These are phyloP conservation scores for Empidonax traillii DNA, from an alignment of 2,113 vertebrate species.

Conservation along the genomic window DNA sequence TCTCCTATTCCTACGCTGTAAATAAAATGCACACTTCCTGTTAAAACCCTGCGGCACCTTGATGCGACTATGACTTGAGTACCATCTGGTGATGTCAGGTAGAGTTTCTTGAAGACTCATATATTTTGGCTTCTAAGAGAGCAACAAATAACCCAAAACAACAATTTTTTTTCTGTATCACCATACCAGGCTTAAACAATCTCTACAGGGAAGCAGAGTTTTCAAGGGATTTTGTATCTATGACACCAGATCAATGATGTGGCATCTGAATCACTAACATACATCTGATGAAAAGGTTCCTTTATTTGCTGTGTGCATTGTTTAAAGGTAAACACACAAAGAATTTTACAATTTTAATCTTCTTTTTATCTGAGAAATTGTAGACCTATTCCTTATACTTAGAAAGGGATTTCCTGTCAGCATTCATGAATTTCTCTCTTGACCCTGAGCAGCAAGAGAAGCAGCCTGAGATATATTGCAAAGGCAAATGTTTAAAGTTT, in stretches of 20 bases:
- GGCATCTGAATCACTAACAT: background rate
- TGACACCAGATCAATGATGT: background rate
- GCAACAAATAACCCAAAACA: background rate
- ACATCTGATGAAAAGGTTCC: background rate
- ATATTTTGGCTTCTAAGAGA: background rate
- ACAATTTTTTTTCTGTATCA: background rate
- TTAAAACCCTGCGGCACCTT: background rate
- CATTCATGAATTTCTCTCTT: conserved; percentile 62
- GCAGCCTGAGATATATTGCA: conserved; percentile 69
- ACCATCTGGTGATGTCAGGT: background rate
- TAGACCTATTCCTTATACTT: conserved; percentile 3
- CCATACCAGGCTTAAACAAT: background rate
- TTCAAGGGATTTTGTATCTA: background rate
- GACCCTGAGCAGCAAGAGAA: conserved; percentile 60
- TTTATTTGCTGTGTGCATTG: background rate
- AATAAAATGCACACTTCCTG: background rate
- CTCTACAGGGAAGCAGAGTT: background rate
- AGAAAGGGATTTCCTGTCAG: conserved; percentile 48
- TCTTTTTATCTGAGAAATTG: conserved; percentile 30
- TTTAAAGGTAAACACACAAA: conserved; percentile 18
- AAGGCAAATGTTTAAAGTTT: conserved; percentile 73
- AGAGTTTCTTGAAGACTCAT: background rate
- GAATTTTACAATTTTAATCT: background rate
- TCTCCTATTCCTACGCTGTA: background rate
- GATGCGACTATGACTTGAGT: background rate